phyloP scores from a whole-genome alignment of 2,888 invertebrate genomes.

The Pachydiplax longipennis region DNA sequence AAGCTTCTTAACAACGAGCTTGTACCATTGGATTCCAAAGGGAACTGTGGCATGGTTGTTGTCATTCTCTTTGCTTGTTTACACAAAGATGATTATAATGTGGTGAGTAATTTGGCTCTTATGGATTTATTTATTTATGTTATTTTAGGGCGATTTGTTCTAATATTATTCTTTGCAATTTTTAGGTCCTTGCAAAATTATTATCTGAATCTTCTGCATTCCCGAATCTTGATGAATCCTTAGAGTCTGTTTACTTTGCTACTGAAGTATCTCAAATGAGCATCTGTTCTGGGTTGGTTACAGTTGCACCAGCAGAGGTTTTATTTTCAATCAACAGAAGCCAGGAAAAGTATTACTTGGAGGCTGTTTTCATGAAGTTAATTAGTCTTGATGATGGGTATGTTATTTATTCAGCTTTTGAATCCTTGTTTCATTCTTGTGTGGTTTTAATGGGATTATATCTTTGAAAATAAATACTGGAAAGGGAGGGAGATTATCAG shows the following conservation, averaged over 20 bases:
- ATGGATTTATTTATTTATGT: not conserved
- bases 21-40: constrained; percentile 71
- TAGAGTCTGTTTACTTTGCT: constrained; percentile 52
- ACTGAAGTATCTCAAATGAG: constrained; percentile 51
- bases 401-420: constrained; percentile 46
- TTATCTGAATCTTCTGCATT: not conserved
- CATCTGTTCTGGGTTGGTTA: constrained; percentile 55
- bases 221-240: constrained; percentile 49
- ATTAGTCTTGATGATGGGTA: constrained; percentile 57
- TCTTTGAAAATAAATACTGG: too few relatives aligned
- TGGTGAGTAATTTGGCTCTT: constrained; percentile 5
- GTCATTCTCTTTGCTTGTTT: constrained; percentile 45
- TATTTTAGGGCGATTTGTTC: not conserved
- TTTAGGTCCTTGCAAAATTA: not conserved
- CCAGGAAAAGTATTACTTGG: constrained; percentile 53
- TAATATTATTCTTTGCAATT: not conserved
- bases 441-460: too few relatives aligned
- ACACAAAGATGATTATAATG: constrained; percentile 46
- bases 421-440: not conserved
- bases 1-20: constrained; percentile 61
- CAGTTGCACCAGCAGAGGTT: constrained; percentile 52
- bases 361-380: constrained; percentile 55
- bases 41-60: constrained; percentile 63
- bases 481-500: too few relatives aligned
- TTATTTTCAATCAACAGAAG: constrained; percentile 49